phyloP scores from a whole-genome alignment of 2,113 vertebrate species.

The Anolis sagrei region DNA sequence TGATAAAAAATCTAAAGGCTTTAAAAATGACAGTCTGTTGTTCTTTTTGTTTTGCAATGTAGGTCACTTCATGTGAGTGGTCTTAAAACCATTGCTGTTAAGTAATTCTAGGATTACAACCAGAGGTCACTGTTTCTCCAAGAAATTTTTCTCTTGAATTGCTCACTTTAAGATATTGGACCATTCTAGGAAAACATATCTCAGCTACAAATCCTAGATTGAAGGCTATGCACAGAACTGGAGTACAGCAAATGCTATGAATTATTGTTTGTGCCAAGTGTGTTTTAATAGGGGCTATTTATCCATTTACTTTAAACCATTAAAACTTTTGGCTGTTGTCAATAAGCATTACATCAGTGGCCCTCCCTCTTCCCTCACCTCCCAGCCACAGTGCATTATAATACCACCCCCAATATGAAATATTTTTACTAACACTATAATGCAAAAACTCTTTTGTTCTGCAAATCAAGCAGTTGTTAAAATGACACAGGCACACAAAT shows the following conservation, averaged over 20 bases:
- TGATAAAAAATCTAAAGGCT: background rate
- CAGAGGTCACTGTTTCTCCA: background rate
- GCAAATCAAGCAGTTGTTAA: slow-evolving; percentile 20
- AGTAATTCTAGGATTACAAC: background rate
- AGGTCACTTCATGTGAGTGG: background rate
- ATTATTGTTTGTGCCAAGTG: background rate
- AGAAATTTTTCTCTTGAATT: background rate
- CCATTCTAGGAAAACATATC: background rate
- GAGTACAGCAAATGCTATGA: background rate
- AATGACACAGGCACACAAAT: slow-evolving; percentile 53
- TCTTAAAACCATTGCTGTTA: background rate
- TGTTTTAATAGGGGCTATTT: slow-evolving; percentile 51
- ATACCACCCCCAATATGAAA: slow-evolving; percentile 52
- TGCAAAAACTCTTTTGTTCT: slow-evolving; percentile 57
- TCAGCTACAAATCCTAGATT: background rate
- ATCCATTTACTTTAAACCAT: slow-evolving; percentile 51
- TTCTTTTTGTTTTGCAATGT: background rate
- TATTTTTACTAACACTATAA: slow-evolving; percentile 48
- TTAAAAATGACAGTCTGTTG: background rate
- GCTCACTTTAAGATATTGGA: background rate
- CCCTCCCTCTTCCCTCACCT: background rate
- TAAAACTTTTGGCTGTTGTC: slow-evolving; percentile 60
- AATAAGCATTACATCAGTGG: slow-evolving; percentile 55
- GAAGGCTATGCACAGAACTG: background rate
- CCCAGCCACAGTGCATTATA: background rate